Percentiles rank a stretch among this genome's conserved stretches.
These are phyloP conservation scores for Solen grandis DNA, from an alignment of 1,140 invertebrate genomes.

Conservation along the genomic window DNA sequence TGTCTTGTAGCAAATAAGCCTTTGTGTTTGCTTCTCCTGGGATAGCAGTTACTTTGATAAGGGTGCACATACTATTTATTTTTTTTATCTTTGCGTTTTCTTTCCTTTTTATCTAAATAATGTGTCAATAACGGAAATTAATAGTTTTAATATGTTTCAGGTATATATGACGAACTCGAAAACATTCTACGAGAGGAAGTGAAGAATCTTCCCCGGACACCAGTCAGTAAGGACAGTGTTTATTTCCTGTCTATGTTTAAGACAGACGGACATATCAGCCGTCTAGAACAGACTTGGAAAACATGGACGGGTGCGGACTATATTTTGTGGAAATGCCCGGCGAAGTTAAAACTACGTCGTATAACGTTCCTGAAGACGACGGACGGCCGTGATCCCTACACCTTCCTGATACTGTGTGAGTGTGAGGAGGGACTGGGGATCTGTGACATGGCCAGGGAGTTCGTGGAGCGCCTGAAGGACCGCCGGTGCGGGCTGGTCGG, in stretches of 20 bases:
- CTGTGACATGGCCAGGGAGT: conserved; percentile 63
- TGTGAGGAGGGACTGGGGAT: conserved; percentile 68
- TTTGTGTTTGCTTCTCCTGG: too few species aligned
- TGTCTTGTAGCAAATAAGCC: too few species aligned
- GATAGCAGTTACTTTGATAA: too few species aligned
- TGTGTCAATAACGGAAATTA: too few species aligned
- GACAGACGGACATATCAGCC: conserved; percentile 62
- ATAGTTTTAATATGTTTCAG: conserved; percentile 41
- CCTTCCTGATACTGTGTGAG: conserved; percentile 67
- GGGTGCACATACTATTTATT: too few species aligned
- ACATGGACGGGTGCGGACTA: conserved; percentile 71
- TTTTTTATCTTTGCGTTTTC: too few species aligned
- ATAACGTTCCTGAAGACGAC: conserved; percentile 68
- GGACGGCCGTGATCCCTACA: conserved; percentile 50
- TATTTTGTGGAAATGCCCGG: conserved; percentile 71
- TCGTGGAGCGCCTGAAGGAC: conserved; percentile 65
- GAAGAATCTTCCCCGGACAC: conserved; percentile 65
- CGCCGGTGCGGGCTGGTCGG: conserved; percentile 69
- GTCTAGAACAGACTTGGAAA: conserved; percentile 68
- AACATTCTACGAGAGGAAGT: conserved; percentile 64
- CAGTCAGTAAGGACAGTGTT: conserved; percentile 68
- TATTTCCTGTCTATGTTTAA: conserved; percentile 69
- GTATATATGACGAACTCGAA: conserved; percentile 67
- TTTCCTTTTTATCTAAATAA: too few species aligned
- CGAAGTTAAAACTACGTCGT: conserved; percentile 64